A percentile compares a stretch with the other conserved stretches of the same genome.
Conservation (phyloP, 2,888 invertebrate species). For the Chironomus tentans region DNA sequence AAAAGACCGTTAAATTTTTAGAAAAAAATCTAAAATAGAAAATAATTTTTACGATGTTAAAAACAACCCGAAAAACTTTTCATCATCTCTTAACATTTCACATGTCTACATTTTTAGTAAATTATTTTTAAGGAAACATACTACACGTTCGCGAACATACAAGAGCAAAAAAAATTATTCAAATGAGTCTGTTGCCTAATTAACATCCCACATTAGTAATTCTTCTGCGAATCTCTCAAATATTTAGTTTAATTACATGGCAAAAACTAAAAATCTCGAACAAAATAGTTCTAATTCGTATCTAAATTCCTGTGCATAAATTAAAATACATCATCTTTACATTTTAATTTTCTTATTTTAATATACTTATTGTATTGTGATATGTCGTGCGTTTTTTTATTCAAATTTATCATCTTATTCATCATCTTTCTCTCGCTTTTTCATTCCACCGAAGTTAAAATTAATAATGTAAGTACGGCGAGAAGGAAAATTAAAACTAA, state of each 20-base stretch:
- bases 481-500: not conserved
- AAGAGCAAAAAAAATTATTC: not conserved
- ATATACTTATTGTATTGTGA: not conserved
- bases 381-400: not conserved
- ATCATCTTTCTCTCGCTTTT: no score
- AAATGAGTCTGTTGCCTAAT: not conserved
- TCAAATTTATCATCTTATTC: not conserved
- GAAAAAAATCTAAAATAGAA: no score
- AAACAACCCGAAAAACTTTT: no score
- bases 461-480: not conserved
- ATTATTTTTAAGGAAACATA: no score
- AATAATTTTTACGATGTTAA: no score
- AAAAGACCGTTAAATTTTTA: no score
- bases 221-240: not conserved
- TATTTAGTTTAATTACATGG: not conserved
- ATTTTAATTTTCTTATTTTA: no score
- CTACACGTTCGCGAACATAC: no score
- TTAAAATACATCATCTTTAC: not conserved
- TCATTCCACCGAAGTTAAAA: not conserved
- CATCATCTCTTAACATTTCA: no score
- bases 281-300: not conserved
- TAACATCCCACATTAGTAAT: not conserved
- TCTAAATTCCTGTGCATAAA: not conserved
- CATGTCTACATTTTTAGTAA: no score
- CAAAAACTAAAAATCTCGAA: not conserved